Conservation (phyloP, 2,888 invertebrate species). For the Cabera pusaria region DNA sequence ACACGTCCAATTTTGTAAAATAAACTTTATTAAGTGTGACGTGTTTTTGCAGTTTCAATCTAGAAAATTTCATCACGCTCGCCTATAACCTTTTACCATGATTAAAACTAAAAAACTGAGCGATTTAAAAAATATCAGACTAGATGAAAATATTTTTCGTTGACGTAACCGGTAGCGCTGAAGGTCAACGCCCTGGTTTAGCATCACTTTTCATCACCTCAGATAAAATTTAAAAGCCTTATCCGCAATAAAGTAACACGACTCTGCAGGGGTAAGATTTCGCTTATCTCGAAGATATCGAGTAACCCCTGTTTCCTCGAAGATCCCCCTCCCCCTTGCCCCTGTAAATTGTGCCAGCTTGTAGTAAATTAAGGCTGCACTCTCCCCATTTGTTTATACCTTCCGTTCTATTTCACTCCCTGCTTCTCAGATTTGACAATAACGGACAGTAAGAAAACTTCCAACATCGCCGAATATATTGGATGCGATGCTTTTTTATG, state of each 20-base stretch:
- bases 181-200: background rate
- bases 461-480: too few species aligned
- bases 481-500: too few species aligned
- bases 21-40: too few species aligned
- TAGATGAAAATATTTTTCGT: too few species aligned
- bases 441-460: conserved; percentile 5
- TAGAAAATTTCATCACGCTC: background rate
- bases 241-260: conserved; percentile 5
- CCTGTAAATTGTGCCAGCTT: conserved; percentile 14
- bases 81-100: conserved; percentile 2
- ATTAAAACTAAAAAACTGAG: conserved; percentile 8
- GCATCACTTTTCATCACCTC: conserved; percentile 1
- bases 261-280: conserved; percentile 5
- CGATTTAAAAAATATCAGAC: conserved; percentile 1
- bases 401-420: conserved; percentile 16
- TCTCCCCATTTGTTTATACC: conserved; percentile 22
- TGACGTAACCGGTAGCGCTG: too few species aligned
- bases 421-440: conserved; percentile 1
- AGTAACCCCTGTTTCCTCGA: background rate
- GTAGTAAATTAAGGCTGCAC: conserved; percentile 22
- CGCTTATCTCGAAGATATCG: conserved; percentile 8
- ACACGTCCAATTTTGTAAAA: too few species aligned
- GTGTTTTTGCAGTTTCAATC: too few species aligned
- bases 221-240: background rate
- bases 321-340: background rate